Evolutionary conservation across 1,140 invertebrate genomes (phyloP).

Genomic region (Heliconius melpomene): DNA sequence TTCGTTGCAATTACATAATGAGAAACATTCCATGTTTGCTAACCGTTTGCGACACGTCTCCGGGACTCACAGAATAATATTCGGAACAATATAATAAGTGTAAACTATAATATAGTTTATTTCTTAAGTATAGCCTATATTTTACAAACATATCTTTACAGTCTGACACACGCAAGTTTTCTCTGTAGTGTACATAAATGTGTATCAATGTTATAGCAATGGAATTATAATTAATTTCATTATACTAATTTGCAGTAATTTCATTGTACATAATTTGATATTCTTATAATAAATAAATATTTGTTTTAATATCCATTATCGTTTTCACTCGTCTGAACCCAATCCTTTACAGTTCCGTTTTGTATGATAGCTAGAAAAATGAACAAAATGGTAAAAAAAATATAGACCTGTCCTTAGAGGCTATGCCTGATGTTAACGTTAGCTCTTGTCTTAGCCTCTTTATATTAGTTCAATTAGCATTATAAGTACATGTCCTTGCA

Average conservation of each 20-base stretch:
- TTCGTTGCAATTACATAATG: slow-evolving; percentile 47
- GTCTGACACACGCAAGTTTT: slow-evolving; percentile 80
- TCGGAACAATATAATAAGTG: slow-evolving; percentile 75
- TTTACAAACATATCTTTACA: slow-evolving; percentile 77
- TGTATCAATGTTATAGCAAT: slow-evolving; percentile 78
- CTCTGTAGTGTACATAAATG: slow-evolving; percentile 78
- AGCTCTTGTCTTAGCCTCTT: too few relatives aligned
- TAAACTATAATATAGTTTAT: slow-evolving; percentile 69
- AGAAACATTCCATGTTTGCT: slow-evolving; percentile 77
- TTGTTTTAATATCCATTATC: slow-evolving; percentile 73
- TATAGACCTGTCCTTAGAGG: too few relatives aligned
- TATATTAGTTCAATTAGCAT: too few relatives aligned
- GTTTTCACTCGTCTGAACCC: slow-evolving; percentile 49
- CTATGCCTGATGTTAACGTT: too few relatives aligned
- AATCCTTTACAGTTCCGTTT: slow-evolving; percentile 48
- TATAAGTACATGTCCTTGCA: too few relatives aligned
- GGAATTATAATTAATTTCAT: slow-evolving; percentile 68
- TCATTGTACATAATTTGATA: slow-evolving; percentile 80
- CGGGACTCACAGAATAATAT: slow-evolving; percentile 63
- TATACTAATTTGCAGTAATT: slow-evolving; percentile 71
- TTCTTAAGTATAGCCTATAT: slow-evolving; percentile 75
- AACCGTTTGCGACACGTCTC: slow-evolving; percentile 49
- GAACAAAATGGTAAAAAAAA: not conserved
- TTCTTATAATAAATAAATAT: slow-evolving; percentile 79
- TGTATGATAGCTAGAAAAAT: slow-evolving; percentile 41